Base-by-base conservation (phyloP, 2,797 vertebrate species). In the Salmo trutta region DNA sequence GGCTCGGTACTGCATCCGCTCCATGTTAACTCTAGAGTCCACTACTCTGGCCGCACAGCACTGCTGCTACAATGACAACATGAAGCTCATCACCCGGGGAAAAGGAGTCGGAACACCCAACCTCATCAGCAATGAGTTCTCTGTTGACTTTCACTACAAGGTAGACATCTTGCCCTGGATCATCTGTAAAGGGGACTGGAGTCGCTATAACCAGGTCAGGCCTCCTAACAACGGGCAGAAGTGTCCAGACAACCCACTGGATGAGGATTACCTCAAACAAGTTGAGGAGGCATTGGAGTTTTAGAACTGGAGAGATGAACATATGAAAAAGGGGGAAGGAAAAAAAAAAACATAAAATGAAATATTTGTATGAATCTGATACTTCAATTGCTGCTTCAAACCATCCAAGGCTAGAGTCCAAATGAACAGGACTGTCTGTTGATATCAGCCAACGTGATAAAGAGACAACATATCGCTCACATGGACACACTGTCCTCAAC, bases 171-270 rank as follows among this genome's bases (percentile, higher is more conserved):
- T 97, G 85, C 98, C 97, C 17, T 99, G 97, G 97, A 97, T 99
- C 90, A 93, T 97, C 81, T 99, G 98, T 90, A 98, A 98, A 86
- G 97, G 97, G 0, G 96, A 98, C 93, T 99, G 98, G 98, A 99
- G 97, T 90, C 95, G 96, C 27, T 98, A 97, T 86, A 96, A 98
- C 0, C 91, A 94, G 0, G 95, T 96, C 73, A 90, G 97, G 75
- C 96, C 97, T 0, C 97, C 98, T 16, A 98, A 98, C 94, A 99
- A 98, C 0, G 96, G 96, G 56, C 91, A 91, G 2, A 94, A 74
- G 72, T 99, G 97, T 14, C 83, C 91, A 0, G 95, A 96, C 82
- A 98, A 96, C 87, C 97, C 97, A 0, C 67, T 91, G 0, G 96
- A 98, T 71, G 95, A 96, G 64, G 96, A 97, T 81, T 98, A 96